Evolutionary conservation across 1,140 invertebrate species (phyloP), one percentile per base, ranked within the genome.

Genomic region (Akabosia matsudoensis): DNA sequence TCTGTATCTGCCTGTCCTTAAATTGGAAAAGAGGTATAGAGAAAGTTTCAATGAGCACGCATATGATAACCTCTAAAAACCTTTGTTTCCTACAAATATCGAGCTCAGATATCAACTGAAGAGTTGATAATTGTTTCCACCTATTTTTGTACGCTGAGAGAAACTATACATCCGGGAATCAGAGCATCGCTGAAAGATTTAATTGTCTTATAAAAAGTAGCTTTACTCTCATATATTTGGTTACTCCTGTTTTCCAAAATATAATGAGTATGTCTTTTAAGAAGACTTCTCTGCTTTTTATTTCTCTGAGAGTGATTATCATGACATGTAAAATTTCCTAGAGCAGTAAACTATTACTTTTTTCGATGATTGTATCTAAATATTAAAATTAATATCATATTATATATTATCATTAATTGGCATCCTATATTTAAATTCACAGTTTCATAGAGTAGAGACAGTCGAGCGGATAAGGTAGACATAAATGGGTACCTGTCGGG

Each of bases 401-500:
- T 74, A 2, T 54, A 26, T 51, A 74, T 24, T 56, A 74, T 56
- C 26, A 74, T 73, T 30, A 73, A 33, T 51, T 24, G 52, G 37
- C 33, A 18, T 74, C 74, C 74, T 67, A 67, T 31, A 67, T 67
- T 67, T 67, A 24, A n/a, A 37, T 77, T 79, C 78, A 81, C 74
- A 81, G 80, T 81, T 81, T 81, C 80, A 81, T 81, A 78, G 80
- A 79, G 80, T 81, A 81, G 76, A 81, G 80, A 75, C 80, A 81
- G 80, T 81, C 80, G 80, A 81, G 76, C 51, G 80, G 80, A 77
- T 79, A 81, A 79, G 78, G 80, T 79, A 81, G 80, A 79, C 80
- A 81, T 81, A 81, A 81, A 79, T 79, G 80, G 70, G 80, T 95
- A 96, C 94, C 94, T 95, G 93, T 92, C 85, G 94, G 93, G 88